Base-by-base conservation (phyloP, 2,797 vertebrate genomes). In the Sebastes hopkinsi region DNA sequence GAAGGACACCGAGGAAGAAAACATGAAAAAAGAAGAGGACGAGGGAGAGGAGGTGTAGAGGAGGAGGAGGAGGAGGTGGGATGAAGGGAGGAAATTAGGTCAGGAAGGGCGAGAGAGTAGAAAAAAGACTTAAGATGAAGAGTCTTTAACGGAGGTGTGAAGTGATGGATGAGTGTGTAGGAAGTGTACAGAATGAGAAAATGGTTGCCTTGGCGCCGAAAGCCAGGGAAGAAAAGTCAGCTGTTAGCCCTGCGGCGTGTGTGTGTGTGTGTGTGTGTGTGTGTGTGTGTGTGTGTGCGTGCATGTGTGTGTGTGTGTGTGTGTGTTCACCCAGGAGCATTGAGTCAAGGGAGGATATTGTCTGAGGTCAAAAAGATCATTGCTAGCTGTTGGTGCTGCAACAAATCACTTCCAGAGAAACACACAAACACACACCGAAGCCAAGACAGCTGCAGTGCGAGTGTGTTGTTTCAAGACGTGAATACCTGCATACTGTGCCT, bases 111-210 rank as follows among this genome's bases (percentile, higher is more conserved):
- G 68, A 72, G 67, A 52, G 77, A 77, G 59, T 25, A 69, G 78
- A 56, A 54, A 78, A 74, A 81, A 36, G 81, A 82, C 62, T 82
- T 75, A 8, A 75, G 73, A 84, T 55, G 79, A 77, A n/a, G 42
- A 87, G 78, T 81, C 75, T 88, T 87, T 87, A 84, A 62, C 65
- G 10, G 75, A 77, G 82, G 73, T 58, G 55, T 1, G 4, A 79
- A 76, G 74, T 90, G 92, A 92, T 92, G 87, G 90, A 94, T 93
- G 92, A 86, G 71, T 18, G 71, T 68, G 77, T n/a, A 72, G 79
- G 67, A 81, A 83, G 74, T 27, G 81, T 9, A 64, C 56, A 46
- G 76, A 86, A 87, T 89, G 84, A 92, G 85, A 80, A 92, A 92
- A 90, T 22, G 38, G 74, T 77, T 77, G 61, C 64, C 77, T 79